Evolutionary conservation across 2,797 vertebrate species (phyloP), one percentile per base, ranked within the genome.

Genomic region (Gymnodraco acuticeps): DNA sequence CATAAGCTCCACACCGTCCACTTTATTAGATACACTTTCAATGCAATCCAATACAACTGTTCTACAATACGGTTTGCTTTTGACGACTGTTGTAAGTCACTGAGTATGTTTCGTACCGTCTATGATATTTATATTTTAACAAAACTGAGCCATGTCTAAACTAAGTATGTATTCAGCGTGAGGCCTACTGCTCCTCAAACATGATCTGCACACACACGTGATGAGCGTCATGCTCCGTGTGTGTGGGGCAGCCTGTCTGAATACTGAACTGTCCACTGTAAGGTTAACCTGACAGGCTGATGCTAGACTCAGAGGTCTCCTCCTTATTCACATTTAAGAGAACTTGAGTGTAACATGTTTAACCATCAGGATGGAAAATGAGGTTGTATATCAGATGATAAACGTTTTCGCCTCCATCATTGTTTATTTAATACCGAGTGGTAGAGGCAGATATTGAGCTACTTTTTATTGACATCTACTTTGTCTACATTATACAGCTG

Each of bases 201-300:
- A 80, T 60, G 71, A 81, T 71, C 52, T 75, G 14, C 23, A 55
- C 27, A 43, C 50, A 51, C 51, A 42, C 68, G 27, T 60, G 33
- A 38, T 38, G 33, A 63, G 70, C 48, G 7, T 33, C 38, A 0
- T 19, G 31, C 15, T n/a, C 59, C 0, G 33, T 33, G 68, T 59
- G 69, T 53, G 48, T 38, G 16, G 59, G 4, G 16, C 45, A 17
- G 59, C 46, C 60, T 23, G 47, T 50, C 74, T 81, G 20, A 69
- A 59, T 54, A 77, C 73, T 70, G 1, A 76, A 41, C 63, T 51
- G 69, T 4, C 0, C 15, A 31, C 58, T 58, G 54, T n/a, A 73
- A 80, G 14, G 78, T 79, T 89, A 93, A 93, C 78, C 89, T 88
- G 52, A 81, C 82, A 23, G 2, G 23, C 58, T 56, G 72, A 59